Percentiles rank a stretch among this genome's conserved stretches.
Evolutionary conservation across 2,113 vertebrate genomes (phyloP).

Genomic region (Pteropus alecto): DNA sequence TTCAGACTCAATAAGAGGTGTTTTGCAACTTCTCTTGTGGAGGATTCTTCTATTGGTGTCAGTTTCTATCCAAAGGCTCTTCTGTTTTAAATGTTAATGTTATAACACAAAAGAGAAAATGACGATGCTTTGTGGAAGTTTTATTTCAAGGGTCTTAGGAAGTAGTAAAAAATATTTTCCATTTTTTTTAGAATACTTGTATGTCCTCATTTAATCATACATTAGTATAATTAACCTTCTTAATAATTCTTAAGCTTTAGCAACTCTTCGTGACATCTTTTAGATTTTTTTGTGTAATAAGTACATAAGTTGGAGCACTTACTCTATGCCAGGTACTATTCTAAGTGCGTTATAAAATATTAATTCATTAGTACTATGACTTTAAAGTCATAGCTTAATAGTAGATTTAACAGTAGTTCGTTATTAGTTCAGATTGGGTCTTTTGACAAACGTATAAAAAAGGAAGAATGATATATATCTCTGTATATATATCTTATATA

Average conservation of each 20-base stretch:
- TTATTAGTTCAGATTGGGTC: not conserved
- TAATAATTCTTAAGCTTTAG: not conserved
- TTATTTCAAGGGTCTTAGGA: constrained; percentile 11
- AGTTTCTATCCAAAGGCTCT: not conserved
- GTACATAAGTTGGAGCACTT: not conserved
- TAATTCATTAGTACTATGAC: not conserved
- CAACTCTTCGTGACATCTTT: not conserved
- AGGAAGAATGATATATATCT: too few species aligned
- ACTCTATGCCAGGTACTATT: not conserved
- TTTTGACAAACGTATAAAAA: not conserved
- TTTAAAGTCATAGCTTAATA: not conserved
- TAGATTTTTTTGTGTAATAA: not conserved
- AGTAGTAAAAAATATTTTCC: not conserved
- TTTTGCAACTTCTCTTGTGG: not conserved
- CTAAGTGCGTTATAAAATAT: not conserved
- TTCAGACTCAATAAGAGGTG: not conserved
- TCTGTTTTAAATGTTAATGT: constrained; percentile 12
- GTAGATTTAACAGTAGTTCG: not conserved
- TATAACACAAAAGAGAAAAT: not conserved
- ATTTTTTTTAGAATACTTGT: not conserved
- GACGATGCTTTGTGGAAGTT: not conserved
- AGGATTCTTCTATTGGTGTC: not conserved
- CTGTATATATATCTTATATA: too few species aligned
- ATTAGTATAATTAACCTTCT: not conserved
- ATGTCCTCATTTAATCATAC: not conserved